Evolutionary conservation across 2,797 vertebrate species (phyloP).

Genomic region (Myotis myotis): DNA sequence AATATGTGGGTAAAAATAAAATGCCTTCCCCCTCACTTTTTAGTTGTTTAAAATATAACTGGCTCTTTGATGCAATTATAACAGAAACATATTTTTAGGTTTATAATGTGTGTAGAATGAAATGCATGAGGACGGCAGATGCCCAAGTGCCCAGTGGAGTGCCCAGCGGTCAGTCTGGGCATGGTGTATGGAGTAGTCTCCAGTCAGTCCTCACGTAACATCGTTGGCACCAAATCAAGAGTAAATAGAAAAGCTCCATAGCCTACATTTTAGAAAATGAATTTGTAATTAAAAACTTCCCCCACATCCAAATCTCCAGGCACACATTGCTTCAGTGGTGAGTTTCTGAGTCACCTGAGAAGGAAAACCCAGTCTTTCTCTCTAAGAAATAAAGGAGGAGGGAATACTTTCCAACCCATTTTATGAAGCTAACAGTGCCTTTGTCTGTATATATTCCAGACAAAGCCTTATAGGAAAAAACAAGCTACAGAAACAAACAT

Average conservation of each 20-base stretch:
- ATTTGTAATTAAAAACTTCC: background rate
- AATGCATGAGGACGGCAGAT: background rate
- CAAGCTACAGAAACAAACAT: background rate
- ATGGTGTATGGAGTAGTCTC: fast-evolving
- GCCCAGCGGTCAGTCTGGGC: background rate
- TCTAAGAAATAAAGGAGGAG: background rate
- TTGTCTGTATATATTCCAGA: too few species aligned
- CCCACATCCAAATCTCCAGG: background rate
- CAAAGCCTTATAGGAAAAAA: background rate
- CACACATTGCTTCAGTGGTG: background rate
- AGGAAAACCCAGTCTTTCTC: background rate
- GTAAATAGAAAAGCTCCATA: background rate
- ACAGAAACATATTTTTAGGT: fast-evolving
- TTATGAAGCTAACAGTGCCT: background rate
- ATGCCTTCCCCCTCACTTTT: background rate
- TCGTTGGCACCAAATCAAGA: background rate
- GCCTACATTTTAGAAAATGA: background rate
- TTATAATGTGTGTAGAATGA: background rate
- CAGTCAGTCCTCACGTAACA: too few species aligned
- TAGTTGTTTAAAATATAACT: background rate
- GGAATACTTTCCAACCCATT: background rate
- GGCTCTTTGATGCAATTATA: background rate
- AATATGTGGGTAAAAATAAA: background rate
- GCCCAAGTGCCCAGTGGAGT: background rate
- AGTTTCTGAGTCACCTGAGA: background rate